Conservation (phyloP, 1,140 invertebrate species). For the Thaumetopoea pityocampa region DNA sequence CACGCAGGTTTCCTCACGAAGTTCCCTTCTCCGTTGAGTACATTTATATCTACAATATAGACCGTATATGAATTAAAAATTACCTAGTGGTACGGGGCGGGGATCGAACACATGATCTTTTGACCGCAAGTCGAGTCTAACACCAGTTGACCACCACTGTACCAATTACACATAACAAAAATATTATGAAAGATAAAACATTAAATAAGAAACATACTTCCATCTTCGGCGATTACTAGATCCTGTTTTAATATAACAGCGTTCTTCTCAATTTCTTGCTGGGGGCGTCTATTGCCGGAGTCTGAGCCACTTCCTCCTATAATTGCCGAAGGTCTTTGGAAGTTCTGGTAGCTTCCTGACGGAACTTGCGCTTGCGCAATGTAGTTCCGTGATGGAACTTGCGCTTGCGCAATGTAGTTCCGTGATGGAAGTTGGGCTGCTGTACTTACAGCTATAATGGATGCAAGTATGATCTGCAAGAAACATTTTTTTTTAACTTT, state of each 20-base stretch:
- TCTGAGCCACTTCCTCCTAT: conserved; percentile 10
- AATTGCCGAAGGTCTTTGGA: background rate
- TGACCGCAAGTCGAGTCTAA: too few species aligned
- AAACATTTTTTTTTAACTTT: background rate
- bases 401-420: conserved; percentile 28
- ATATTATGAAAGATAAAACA: conserved; percentile 1
- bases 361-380: conserved; percentile 4
- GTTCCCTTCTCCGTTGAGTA: too few species aligned
- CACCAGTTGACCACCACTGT: background rate
- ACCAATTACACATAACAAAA: background rate
- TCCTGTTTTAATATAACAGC: conserved; percentile 44
- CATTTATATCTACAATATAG: too few species aligned
- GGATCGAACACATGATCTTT: too few species aligned
- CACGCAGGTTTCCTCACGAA: too few species aligned
- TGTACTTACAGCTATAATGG: conserved; percentile 27
- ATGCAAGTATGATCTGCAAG: conserved; percentile 26
- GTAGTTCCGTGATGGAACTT: conserved; percentile 9
- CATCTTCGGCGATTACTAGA: conserved; percentile 44
- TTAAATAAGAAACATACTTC: conserved; percentile 26
- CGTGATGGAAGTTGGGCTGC: conserved; percentile 39
- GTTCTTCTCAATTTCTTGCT: conserved; percentile 47
- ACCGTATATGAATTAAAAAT: too few species aligned
- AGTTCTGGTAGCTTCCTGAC: conserved; percentile 3
- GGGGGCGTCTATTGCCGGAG: conserved; percentile 34
- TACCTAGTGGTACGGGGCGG: too few species aligned